phyloP scores from a whole-genome alignment of 2,888 invertebrate species.

The Megalurothrips usitatus region DNA sequence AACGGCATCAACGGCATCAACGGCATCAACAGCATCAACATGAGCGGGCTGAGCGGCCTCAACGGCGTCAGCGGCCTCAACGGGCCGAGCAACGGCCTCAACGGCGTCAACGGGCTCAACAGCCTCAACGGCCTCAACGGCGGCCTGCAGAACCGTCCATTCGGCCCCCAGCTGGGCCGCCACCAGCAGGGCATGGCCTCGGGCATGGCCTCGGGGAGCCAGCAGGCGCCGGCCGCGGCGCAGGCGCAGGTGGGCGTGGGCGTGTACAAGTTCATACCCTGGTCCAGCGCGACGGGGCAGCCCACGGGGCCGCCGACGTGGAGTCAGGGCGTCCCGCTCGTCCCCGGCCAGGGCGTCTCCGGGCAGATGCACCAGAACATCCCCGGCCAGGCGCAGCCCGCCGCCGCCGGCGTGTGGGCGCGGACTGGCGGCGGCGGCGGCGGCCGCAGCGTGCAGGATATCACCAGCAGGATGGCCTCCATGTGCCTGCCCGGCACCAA shows the following conservation, averaged over 20 bases:
- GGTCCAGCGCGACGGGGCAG: neutral
- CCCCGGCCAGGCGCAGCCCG: neutral
- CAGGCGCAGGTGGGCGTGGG: neutral
- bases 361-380: neutral
- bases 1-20: neutral
- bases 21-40: neutral
- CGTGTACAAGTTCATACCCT: neutral
- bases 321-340: neutral
- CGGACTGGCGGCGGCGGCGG: neutral
- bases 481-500: neutral
- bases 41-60: neutral
- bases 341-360: neutral
- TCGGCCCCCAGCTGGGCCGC: neutral
- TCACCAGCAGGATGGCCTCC: neutral
- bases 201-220: neutral
- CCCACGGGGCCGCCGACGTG: neutral
- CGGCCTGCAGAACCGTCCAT: neutral
- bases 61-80: neutral
- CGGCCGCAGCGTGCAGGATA: neutral
- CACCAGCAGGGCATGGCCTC: neutral
- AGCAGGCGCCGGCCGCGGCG: neutral
- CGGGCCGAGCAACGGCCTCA: neutral
- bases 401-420: neutral
- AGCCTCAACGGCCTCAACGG: neutral
- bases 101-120: neutral